Evolutionary conservation across 2,797 vertebrate species (phyloP), one percentile per base, ranked within the genome.

Genomic region (Hydrophis major): DNA sequence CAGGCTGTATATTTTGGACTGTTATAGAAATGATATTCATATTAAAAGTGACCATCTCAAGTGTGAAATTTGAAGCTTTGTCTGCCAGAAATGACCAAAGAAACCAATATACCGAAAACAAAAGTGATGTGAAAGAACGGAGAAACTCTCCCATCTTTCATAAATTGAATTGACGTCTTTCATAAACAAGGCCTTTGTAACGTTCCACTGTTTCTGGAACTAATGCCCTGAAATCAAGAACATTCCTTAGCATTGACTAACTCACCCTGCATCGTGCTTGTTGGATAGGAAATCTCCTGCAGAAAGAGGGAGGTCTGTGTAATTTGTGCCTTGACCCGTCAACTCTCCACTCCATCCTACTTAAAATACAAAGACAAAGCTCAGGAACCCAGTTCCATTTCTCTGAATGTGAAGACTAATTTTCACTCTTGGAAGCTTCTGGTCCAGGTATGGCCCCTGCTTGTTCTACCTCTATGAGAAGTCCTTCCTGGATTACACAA

Each of bases 301-400:
- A 55, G 59, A 53, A 90, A 88, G 91, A 93, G 37, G 89, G 59
- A 12, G 91, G 12, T 95, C 94, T 96, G 93, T 95, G 92, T 95
- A 95, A 93, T 94, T 95, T 97, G 5, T 93, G 90, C 74, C 96
- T 96, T 94, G 94, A 90, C 94, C 94, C 92, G 92, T 91, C 94
- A 0, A 7, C 93, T 96, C 1, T 93, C 93, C 95, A 95, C 92
- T 97, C 95, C 96, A 96, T 97, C 89, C 96, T 96, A 93, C 94
- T 97, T 97, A 97, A 91, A 97, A 96, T 59, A 93, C 59, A 96
- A 95, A 93, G 89, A 55, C 0, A 83, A 16, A 2, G 22, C 89
- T 96, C 74, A 95, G 88, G 10, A 7, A 57, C 25, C 27, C 42
- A 60, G 32, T 14, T 18, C 20, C 22, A 57, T 16, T 18, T 83